phyloP scores from a whole-genome alignment of 2,113 vertebrate genomes.

The Carollia perspicillata region DNA sequence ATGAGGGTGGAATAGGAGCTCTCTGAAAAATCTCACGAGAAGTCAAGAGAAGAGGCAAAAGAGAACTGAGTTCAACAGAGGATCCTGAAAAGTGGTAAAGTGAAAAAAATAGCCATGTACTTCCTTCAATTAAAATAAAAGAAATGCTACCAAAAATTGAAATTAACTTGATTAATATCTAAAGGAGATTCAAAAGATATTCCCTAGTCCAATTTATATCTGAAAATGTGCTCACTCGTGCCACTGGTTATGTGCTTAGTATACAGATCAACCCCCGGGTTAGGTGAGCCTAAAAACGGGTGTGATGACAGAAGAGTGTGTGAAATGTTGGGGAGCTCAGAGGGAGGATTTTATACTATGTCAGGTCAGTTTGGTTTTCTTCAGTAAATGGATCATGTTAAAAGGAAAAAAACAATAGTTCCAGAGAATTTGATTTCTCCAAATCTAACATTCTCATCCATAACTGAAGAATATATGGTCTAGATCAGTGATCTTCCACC shows the following conservation, averaged over 20 bases:
- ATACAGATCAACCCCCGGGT: neutral
- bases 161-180: neutral
- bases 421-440: neutral
- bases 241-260: neutral
- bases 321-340: neutral
- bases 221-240: neutral
- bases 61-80: neutral
- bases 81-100: neutral
- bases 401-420: neutral
- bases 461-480: neutral
- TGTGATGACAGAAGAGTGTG: neutral
- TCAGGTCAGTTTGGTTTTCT: neutral
- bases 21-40: neutral
- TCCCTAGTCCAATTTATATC: neutral
- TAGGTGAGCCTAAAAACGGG: neutral
- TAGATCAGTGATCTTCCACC: neutral
- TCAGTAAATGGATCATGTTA: neutral
- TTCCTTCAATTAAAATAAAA: constrained; percentile 30
- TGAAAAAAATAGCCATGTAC: neutral
- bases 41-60: neutral
- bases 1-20: neutral
- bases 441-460: constrained; percentile 1
- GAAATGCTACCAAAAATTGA: neutral
- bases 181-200: neutral
- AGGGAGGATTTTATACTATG: neutral